Evolutionary conservation across 2,888 invertebrate species (phyloP), one percentile per base, ranked within the genome.

Genomic region (Drosophila histrio): DNA sequence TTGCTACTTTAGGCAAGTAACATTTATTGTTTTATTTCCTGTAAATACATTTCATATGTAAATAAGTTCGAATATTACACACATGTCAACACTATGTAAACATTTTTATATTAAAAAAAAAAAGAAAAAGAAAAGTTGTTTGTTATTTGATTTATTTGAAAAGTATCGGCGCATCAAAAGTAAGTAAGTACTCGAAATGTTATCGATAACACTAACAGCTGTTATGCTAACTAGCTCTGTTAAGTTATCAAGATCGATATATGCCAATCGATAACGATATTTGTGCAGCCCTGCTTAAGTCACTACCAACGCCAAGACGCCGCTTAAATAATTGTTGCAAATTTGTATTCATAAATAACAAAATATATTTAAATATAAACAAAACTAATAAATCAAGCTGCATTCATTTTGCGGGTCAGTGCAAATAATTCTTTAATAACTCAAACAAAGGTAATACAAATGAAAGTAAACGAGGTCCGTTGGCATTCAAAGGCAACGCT

Each of bases 21-120:
- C 67, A 65, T 72, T 71, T 73, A 78, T 70, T 80, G 60, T 70
- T 73, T 70, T 73, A 73, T 73, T 74, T 67, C 54, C 69, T 85
- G 83, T 88, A 88, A 76, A 88, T 89, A 88, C 57, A 71, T 69
- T 79, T 81, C 66, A 77, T 79, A 77, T 87, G 87, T 82, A 81
- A 75, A 87, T 87, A 84, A 84, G 82, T 72, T 87, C 70, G 67
- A 77, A 75, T 71, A 70, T 52, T 65, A 70, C 47, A 64, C 38
- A 50, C 32, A 61, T 79, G 66, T 83, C 54, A 82, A 68, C 52
- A 53, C 56, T 57, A 70, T 66, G 36, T 75, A 62, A 71, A 79
- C 64, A 63, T 63, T 57, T 67, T 70, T 66, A 50, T 57, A 83
- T 80, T 79, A 73, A 76, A 84, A 66, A 80, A 63, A 53, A 13